Evolutionary conservation across 1,140 invertebrate genomes (phyloP).

Genomic region (Ceratitis capitata): DNA sequence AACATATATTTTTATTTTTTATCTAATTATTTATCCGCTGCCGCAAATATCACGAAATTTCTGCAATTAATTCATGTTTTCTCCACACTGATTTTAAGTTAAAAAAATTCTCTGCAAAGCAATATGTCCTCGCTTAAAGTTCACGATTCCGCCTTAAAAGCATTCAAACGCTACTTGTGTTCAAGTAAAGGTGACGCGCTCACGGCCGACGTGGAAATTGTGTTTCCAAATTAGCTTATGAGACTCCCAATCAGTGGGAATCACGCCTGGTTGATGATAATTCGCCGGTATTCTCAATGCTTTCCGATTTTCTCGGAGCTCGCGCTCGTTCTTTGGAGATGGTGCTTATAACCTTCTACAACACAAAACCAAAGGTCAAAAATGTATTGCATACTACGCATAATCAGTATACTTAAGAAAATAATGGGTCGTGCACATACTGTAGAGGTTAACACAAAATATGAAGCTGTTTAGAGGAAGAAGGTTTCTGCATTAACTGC

Average conservation of each 20-base stretch:
- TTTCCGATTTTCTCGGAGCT: background rate
- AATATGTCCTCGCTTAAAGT: no score
- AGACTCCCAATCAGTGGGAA: conserved; percentile 22
- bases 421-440: background rate
- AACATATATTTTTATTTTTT: no score
- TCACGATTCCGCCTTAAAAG: no score
- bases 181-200: no score
- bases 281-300: background rate
- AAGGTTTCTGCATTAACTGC: background rate
- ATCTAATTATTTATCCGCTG: no score
- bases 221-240: background rate
- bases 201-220: no score
- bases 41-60: no score
- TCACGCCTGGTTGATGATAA: background rate
- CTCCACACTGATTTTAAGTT: no score
- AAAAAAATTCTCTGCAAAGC: no score
- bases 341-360: background rate
- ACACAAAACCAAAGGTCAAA: background rate
- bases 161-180: no score
- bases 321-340: conserved; percentile 13
- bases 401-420: background rate
- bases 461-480: background rate
- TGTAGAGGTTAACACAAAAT: background rate
- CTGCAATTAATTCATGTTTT: no score
- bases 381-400: background rate